phyloP scores from a whole-genome alignment of 2,888 invertebrate genomes.

The Nomada flava region DNA sequence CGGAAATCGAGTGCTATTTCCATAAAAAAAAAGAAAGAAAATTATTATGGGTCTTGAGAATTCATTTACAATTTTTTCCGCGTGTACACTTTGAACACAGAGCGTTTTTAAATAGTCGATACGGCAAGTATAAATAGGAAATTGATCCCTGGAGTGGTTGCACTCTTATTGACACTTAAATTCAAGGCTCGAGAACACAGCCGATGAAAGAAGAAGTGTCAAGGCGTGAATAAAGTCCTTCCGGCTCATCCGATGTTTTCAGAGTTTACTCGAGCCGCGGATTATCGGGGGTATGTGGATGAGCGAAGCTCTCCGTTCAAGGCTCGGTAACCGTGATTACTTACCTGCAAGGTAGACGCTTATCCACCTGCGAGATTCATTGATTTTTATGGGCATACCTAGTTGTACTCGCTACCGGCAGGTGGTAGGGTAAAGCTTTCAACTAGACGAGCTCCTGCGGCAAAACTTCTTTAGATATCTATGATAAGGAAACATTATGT shows the following conservation, averaged over 20 bases:
- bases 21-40: not conserved
- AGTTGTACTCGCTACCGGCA: constrained; percentile 74
- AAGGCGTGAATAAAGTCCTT: constrained; percentile 70
- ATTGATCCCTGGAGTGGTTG: too few relatives aligned
- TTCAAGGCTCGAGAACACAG: not conserved
- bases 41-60: not conserved
- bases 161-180: not conserved
- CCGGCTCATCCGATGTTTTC: constrained; percentile 76
- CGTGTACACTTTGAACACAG: too few relatives aligned
- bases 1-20: not conserved
- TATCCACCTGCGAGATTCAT: constrained; percentile 79
- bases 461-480: constrained; percentile 27
- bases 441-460: constrained; percentile 3
- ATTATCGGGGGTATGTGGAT: constrained; percentile 66
- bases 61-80: not conserved
- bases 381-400: constrained; percentile 73
- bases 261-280: constrained; percentile 62
- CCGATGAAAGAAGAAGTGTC: constrained; percentile 61
- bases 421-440: constrained; percentile 73
- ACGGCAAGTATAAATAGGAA: too few relatives aligned
- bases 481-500: constrained; percentile 19
- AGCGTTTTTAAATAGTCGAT: not conserved
- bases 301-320: constrained; percentile 30
- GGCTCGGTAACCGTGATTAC: constrained; percentile 60
- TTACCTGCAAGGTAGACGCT: constrained; percentile 69